Base-by-base conservation (phyloP, 2,113 vertebrate genomes). In the Aldabrachelys gigantea region DNA sequence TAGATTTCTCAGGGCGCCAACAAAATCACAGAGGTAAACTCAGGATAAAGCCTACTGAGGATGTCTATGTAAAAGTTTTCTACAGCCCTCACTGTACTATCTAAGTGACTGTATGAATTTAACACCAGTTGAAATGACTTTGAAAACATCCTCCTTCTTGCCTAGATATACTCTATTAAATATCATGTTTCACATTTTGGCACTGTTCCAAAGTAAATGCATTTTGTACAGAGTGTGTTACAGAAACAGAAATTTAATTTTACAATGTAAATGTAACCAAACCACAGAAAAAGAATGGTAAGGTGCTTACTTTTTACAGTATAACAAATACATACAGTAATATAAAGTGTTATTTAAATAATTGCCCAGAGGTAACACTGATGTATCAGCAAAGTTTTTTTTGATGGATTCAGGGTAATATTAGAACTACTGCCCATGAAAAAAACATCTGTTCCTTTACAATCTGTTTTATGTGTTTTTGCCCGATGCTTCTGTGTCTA, bases 151-250 rank as follows among this genome's bases (percentile, higher is more conserved):
- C n/a, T 62, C 17, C 87, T 78, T 27, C 78, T 91, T 76, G 69
- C 27, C 50, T 38, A 65, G 72, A 35, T 54, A 79, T 59, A 0
- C 0, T 1, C 0, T 53, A 49, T 47, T 38, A 82, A 94, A 87
- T 69, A 91, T 13, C 53, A 31, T 16, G 25, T 2, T 59, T 79
- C 83, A 88, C 84, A 88, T 84, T 19, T 31, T 79, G 89, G 79
- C 65, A 0, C 0, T 13, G 16, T 38, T 83, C 44, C 90, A 85
- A 65, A 0, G 6, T 14, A 82, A 83, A 81, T 85, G 59, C 50
- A 35, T 82, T 86, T 82, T 49, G 0, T 35, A 65, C 0, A 0
- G 2, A 80, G 50, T 38, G 75, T 82, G 80, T 85, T 85, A 91
- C 81, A 52, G 31, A 94, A 92, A 31, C 1, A 16, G 16, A 89